Evolutionary conservation across 2,113 vertebrate species (phyloP).

Genomic region (Aegithalos caudatus): DNA sequence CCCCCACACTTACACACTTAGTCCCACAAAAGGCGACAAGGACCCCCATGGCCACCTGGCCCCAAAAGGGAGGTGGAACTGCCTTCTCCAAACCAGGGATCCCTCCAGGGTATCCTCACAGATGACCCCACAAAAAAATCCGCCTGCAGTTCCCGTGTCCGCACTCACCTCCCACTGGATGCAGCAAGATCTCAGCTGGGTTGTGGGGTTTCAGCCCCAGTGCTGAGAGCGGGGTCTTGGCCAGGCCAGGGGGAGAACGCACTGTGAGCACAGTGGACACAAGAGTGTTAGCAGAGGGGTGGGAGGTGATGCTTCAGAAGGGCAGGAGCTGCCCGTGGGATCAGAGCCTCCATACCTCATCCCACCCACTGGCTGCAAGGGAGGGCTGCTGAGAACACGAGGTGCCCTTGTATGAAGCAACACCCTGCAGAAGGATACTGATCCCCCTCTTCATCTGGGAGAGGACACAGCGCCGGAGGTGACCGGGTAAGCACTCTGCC

Average conservation of each 20-base stretch:
- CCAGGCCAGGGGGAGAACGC: slow-evolving; percentile 93
- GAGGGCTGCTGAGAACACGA: not conserved
- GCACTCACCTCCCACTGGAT: slow-evolving; percentile 88
- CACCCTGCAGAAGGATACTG: accelerated
- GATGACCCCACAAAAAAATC: accelerated
- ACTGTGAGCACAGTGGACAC: slow-evolving; percentile 58
- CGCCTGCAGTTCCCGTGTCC: accelerated
- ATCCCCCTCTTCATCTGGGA: not conserved
- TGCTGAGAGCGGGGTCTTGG: slow-evolving; percentile 93
- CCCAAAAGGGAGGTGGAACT: not conserved
- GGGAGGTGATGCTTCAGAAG: not conserved
- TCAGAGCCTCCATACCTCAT: not conserved
- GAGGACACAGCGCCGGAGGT: not conserved
- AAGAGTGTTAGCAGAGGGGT: not conserved
- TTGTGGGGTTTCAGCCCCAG: slow-evolving; percentile 96
- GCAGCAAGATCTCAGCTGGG: slow-evolving; percentile 88
- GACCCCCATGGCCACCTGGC: not conserved
- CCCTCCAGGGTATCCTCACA: not conserved
- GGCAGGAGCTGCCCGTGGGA: not conserved
- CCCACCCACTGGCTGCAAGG: not conserved
- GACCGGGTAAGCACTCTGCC: not conserved
- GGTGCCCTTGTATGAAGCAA: not conserved
- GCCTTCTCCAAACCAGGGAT: not conserved
- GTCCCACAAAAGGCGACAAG: not conserved
- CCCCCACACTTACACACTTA: not conserved